phyloP scores from a whole-genome alignment of 2,888 invertebrate species.

The Ditula angustiorana region DNA sequence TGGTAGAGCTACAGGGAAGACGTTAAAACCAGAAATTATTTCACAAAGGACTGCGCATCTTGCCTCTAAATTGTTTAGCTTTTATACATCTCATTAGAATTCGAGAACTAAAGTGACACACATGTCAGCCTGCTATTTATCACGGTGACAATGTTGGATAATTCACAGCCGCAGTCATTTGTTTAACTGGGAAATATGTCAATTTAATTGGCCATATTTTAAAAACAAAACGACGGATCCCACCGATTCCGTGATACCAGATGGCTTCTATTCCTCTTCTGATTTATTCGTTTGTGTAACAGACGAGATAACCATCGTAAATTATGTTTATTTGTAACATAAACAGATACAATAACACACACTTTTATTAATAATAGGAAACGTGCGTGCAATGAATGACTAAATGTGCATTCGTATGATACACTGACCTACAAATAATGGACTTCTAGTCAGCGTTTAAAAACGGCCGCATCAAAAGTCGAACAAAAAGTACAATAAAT shows the following conservation, averaged over 20 bases:
- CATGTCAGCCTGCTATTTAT: background rate
- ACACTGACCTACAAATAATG: too few relatives aligned
- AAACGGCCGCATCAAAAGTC: too few relatives aligned
- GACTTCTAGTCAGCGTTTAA: too few relatives aligned
- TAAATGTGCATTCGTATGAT: too few relatives aligned
- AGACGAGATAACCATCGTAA: background rate
- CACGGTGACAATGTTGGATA: background rate
- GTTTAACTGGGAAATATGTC: background rate
- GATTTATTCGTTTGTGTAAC: constrained; percentile 12
- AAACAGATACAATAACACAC: background rate
- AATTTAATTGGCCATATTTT: constrained; percentile 23
- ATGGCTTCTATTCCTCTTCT: constrained; percentile 2
- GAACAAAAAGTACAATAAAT: too few relatives aligned
- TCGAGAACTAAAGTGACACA: too few relatives aligned
- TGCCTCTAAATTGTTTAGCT: too few relatives aligned
- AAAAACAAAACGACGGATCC: constrained; percentile 7
- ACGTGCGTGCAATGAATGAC: too few relatives aligned
- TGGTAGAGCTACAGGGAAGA: too few relatives aligned
- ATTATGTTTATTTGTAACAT: background rate
- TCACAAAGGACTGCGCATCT: too few relatives aligned
- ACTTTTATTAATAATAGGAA: background rate
- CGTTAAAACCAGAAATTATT: too few relatives aligned
- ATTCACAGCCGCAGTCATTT: background rate
- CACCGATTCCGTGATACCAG: background rate
- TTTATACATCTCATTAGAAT: too few relatives aligned